These are phyloP conservation scores for Macaca nemestrina DNA, from an alignment of 2,113 vertebrate genomes.

Conservation along the genomic window DNA sequence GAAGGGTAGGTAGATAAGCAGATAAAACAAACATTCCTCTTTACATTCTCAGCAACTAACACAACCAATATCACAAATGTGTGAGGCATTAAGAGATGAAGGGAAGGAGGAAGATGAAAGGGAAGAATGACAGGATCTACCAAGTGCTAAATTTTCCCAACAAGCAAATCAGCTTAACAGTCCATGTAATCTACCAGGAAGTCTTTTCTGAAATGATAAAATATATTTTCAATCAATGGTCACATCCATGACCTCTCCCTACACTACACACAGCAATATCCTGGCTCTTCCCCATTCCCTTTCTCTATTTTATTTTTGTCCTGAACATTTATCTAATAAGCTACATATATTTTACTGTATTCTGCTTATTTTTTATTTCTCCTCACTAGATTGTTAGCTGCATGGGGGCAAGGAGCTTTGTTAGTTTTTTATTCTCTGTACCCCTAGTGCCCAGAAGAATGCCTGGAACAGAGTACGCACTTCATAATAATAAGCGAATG, in stretches of 20 bases:
- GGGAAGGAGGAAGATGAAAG: not conserved
- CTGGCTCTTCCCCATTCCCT: not conserved
- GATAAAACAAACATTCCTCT: not conserved
- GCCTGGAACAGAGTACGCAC: not conserved
- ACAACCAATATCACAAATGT: not conserved
- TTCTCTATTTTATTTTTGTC: not conserved
- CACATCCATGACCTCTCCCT: rapidly evolving
- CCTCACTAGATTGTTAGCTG: not conserved
- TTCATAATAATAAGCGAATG: not conserved
- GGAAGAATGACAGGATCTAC: not conserved
- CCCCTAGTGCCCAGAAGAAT: not conserved
- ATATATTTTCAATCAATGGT: not conserved
- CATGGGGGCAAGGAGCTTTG: not conserved
- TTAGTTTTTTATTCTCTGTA: not conserved
- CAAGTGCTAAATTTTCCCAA: not conserved
- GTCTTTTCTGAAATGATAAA: not conserved
- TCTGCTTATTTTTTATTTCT: not conserved
- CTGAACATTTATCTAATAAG: not conserved
- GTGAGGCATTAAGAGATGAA: not conserved
- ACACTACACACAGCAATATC: not conserved
- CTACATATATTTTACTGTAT: not conserved
- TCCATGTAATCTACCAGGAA: not conserved
- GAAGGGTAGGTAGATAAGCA: not conserved
- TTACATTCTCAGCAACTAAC: not conserved
- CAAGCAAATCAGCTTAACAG: not conserved